Base-by-base conservation (phyloP, 2,113 vertebrate genomes). In the Menura novaehollandiae region DNA sequence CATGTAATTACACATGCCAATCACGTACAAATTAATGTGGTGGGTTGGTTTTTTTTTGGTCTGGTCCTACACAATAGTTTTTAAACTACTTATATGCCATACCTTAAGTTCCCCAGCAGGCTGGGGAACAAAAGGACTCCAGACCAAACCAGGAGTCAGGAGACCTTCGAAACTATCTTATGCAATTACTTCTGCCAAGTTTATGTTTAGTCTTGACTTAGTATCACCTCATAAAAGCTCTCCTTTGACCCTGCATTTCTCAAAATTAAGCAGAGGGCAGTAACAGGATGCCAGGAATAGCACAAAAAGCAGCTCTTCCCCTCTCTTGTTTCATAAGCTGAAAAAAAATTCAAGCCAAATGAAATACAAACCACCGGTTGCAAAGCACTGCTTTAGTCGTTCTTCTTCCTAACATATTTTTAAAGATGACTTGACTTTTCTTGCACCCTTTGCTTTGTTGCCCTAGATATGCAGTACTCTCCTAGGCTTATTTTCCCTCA, bases 201-300 rank as follows among this genome's bases (percentile, higher is more conserved):
- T 97, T 95, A 83, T 92, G 80, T 94, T 96, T 96, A 89, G 91
- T 94, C 93, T 96, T 95, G 80, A 91, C 87, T 84, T 77, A 69
- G 6, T 51, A 77, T 92, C 96, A 91, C 91, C 87, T 81, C 74
- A 92, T 91, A 94, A 95, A 94, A 94, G 81, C 43, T 74, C 69
- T 92, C 68, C 73, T 86, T 92, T 91, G 84, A 95, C 93, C 73
- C 51, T 33, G 21, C n/a, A 62, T 92, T 91, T 95, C 75, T 92
- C 76, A 81, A 91, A 86, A 89, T 62, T 32, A 86, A 62, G 76
- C 76, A 84, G 73, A 94, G 43, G 37, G 64, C n/a, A 91, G 89
- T 67, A 89, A 75, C 6, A 76, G 28, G 28, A 77, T 67, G 76
- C 91, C 95, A 96, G 87, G 43, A 97, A 92, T 46, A 95, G 91